Conservation (phyloP, 2,888 invertebrate species). For the Parasteatoda lunata region DNA sequence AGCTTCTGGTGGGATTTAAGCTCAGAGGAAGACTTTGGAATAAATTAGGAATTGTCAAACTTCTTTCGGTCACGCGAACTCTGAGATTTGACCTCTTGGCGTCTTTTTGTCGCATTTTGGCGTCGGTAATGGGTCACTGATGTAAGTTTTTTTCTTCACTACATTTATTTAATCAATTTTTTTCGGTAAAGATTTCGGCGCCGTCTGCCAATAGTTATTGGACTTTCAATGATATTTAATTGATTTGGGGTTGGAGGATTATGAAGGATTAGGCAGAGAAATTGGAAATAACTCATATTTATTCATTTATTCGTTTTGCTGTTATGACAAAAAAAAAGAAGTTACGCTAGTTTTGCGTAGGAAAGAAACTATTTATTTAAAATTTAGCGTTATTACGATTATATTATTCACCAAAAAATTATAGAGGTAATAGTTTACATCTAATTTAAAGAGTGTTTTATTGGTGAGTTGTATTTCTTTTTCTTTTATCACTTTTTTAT, state of each 20-base stretch:
- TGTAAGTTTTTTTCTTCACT: conserved; percentile 4
- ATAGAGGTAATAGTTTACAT: no score
- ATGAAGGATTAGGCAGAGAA: conserved; percentile 29
- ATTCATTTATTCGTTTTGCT: background rate
- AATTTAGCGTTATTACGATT: no score
- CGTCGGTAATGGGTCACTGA: conserved; percentile 36
- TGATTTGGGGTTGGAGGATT: conserved; percentile 42
- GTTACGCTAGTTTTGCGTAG: no score
- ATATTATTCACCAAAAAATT: no score
- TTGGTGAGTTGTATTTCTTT: no score
- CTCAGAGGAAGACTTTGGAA: conserved; percentile 32
- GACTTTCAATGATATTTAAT: conserved; percentile 53
- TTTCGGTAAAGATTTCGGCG: conserved; percentile 32
- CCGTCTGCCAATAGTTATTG: conserved; percentile 40
- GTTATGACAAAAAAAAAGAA: no score
- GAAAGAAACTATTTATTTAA: no score
- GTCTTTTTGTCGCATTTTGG: conserved; percentile 40
- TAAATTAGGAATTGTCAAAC: conserved; percentile 53
- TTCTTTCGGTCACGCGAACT: conserved; percentile 50
- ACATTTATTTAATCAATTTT: conserved; percentile 36
- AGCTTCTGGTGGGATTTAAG: conserved; percentile 45
- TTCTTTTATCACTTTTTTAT: no score
- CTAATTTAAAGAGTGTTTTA: no score
- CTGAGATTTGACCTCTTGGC: conserved; percentile 22
- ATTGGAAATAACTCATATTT: background rate